Conservation (phyloP, 2,113 vertebrate genomes). For the Ivindomyrus marchei region DNA sequence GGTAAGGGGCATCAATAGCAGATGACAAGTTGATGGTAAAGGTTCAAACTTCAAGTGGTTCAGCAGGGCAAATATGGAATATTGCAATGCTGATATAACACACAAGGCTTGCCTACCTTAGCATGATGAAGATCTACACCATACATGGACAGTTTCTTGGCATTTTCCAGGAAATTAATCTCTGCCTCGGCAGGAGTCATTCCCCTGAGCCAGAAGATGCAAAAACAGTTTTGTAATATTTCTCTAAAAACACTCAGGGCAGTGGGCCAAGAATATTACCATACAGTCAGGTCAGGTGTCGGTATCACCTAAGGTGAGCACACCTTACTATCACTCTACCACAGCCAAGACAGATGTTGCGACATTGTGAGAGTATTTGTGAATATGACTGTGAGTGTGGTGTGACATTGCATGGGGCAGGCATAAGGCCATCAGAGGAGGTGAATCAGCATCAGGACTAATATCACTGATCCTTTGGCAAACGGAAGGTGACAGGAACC, state of each 20-base stretch:
- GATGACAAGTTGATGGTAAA: neutral
- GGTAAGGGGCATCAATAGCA: neutral
- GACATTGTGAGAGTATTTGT: slow-evolving; percentile 24
- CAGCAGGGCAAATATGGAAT: neutral
- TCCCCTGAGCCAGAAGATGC: slow-evolving; percentile 62
- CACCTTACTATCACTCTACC: slow-evolving; percentile 14
- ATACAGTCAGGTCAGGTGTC: neutral
- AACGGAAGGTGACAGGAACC: neutral
- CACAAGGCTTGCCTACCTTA: slow-evolving; percentile 68
- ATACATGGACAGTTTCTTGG: slow-evolving; percentile 98
- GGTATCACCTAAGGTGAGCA: neutral
- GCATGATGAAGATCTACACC: slow-evolving; percentile 96
- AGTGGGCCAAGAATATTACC: neutral
- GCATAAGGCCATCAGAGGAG: neutral
- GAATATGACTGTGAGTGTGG: neutral
- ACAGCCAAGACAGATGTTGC: slow-evolving; percentile 32
- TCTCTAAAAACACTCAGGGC: neutral
- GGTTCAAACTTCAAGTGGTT: neutral
- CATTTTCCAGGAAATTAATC: slow-evolving; percentile 96
- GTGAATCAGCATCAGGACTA: neutral
- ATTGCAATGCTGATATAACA: neutral
- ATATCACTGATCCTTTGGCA: neutral
- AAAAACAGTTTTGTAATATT: slow-evolving; percentile 22
- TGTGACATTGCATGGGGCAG: neutral
- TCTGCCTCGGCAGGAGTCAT: slow-evolving; percentile 96